A percentile compares a stretch with the other conserved stretches of the same genome.
These are phyloP conservation scores for Forbesichthys papilliferus DNA, from an alignment of 2,113 vertebrate genomes.

Conservation along the genomic window DNA sequence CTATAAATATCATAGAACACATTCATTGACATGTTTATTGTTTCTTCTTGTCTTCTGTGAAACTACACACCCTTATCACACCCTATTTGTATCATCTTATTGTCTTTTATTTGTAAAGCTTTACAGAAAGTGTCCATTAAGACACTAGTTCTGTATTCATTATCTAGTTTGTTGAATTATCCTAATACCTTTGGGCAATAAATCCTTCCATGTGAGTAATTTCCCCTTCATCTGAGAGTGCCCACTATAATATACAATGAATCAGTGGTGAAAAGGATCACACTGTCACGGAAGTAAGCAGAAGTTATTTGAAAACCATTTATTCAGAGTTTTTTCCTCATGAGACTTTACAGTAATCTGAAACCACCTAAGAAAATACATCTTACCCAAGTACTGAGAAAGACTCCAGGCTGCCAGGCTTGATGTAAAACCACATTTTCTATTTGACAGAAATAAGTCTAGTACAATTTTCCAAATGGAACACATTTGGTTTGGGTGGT, in stretches of 20 bases:
- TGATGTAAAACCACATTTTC: conserved; percentile 16
- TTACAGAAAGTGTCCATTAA: too few relatives aligned
- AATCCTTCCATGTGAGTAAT: not conserved
- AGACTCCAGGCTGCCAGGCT: conserved; percentile 1
- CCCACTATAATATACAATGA: not conserved
- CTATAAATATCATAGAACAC: not conserved
- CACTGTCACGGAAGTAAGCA: not conserved
- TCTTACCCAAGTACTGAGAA: not conserved
- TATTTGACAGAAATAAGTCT: not conserved
- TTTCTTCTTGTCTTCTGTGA: not conserved
- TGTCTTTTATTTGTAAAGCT: too few relatives aligned
- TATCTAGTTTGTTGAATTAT: not conserved
- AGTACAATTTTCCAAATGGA: conserved; percentile 22
- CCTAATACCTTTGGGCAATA: not conserved
- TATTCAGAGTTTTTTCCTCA: not conserved
- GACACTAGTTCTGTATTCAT: not conserved
- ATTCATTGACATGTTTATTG: not conserved
- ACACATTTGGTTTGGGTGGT: not conserved
- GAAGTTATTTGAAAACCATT: conserved; percentile 18
- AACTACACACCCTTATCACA: too few relatives aligned
- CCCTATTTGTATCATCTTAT: too few relatives aligned
- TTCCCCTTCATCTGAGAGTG: not conserved
- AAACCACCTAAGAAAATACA: not conserved
- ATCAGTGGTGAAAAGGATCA: not conserved
- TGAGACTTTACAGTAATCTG: not conserved